Percentiles rank a stretch among this genome's conserved stretches.
Evolutionary conservation across 2,113 vertebrate genomes (phyloP).

Genomic region (Grammomys surdaster): DNA sequence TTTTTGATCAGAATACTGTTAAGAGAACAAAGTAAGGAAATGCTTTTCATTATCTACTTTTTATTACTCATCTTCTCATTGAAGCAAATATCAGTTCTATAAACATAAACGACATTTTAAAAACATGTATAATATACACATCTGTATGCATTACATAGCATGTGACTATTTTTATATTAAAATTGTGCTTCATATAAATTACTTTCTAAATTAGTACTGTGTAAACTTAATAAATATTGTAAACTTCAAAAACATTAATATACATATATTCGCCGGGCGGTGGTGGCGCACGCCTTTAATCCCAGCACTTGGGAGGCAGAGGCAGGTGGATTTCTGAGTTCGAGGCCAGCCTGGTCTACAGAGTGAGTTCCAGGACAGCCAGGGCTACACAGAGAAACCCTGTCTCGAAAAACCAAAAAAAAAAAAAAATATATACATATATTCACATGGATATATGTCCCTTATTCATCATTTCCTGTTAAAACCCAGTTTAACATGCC

Average conservation of each 20-base stretch:
- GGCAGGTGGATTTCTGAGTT: too few relatives aligned
- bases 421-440: neutral
- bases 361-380: too few relatives aligned
- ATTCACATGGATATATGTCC: too few relatives aligned
- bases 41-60: neutral
- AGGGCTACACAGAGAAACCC: too few relatives aligned
- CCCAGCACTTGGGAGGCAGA: too few relatives aligned
- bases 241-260: neutral
- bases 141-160: neutral
- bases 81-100: neutral
- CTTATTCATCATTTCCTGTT: neutral
- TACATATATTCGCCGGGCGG: too few relatives aligned
- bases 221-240: neutral
- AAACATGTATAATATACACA: neutral
- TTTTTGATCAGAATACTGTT: neutral
- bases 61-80: neutral
- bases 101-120: neutral
- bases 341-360: too few relatives aligned
- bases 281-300: too few relatives aligned
- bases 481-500: neutral
- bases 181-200: neutral
- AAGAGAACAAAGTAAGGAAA: neutral
- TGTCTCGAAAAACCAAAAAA: too few relatives aligned
- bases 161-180: neutral
- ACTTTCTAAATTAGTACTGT: neutral